A percentile compares a stretch with the other conserved stretches of the same genome.
Evolutionary conservation across 2,797 vertebrate species (phyloP).

Genomic region (Smutsia gigantea): DNA sequence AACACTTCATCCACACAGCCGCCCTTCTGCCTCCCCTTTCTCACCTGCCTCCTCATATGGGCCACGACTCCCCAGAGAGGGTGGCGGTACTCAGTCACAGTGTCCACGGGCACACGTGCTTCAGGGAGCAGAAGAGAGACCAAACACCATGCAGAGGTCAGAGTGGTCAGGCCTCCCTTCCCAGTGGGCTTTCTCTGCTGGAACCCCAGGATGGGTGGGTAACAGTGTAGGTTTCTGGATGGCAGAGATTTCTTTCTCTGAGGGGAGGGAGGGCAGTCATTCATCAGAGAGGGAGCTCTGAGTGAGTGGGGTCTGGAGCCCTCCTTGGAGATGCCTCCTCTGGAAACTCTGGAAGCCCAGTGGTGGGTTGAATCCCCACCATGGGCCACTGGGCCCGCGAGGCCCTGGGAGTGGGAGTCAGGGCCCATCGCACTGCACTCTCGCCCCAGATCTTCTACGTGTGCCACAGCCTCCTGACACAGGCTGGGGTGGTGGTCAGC

Average conservation of each 20-base stretch:
- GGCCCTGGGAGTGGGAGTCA: background rate
- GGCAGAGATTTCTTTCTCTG: background rate
- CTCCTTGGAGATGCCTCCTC: background rate
- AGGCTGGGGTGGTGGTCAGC: slow-evolving; percentile 78
- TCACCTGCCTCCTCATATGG: accelerated
- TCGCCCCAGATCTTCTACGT: slow-evolving; percentile 76
- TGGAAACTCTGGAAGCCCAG: too few relatives aligned
- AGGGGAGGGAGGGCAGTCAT: background rate
- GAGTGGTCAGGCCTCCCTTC: background rate
- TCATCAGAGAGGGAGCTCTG: background rate
- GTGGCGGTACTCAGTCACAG: background rate
- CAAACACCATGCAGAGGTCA: background rate
- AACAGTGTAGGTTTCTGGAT: background rate
- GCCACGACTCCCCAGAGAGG: accelerated
- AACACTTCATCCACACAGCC: accelerated
- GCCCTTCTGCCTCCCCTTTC: background rate
- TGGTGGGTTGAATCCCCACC: background rate
- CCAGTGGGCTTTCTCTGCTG: background rate
- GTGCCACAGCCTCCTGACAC: slow-evolving; percentile 80
- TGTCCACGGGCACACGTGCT: background rate
- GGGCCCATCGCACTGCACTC: background rate
- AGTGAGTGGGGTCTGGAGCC: too few relatives aligned
- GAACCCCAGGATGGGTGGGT: background rate
- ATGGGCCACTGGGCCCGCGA: accelerated
- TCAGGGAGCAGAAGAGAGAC: background rate